Evolutionary conservation across 2,113 vertebrate species (phyloP).

Genomic region (Passer domesticus): DNA sequence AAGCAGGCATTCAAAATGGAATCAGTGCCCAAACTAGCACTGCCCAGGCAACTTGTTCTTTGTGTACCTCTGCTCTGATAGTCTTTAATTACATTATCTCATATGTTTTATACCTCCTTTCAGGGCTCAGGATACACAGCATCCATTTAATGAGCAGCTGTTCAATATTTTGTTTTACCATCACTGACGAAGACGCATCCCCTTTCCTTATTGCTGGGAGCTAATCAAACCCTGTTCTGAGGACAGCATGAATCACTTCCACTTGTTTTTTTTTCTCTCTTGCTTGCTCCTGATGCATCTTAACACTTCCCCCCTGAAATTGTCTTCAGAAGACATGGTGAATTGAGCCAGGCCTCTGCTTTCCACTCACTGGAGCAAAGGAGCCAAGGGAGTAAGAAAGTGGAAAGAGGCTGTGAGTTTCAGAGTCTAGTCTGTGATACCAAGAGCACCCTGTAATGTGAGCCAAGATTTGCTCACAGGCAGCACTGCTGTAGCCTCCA

Average conservation of each 20-base stretch:
- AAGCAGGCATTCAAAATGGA: background rate
- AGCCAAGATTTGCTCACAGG: background rate
- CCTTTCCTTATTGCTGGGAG: background rate
- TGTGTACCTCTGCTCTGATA: background rate
- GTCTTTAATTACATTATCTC: background rate
- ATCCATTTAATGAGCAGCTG: slow-evolving; percentile 22
- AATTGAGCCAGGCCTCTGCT: background rate
- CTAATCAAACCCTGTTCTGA: background rate
- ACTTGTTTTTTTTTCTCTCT: background rate
- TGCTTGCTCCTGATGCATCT: background rate
- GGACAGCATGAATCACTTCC: slow-evolving; percentile 13
- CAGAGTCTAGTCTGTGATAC: background rate
- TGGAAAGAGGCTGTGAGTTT: background rate
- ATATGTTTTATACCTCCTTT: background rate
- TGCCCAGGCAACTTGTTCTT: background rate
- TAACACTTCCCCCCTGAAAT: background rate
- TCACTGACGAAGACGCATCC: background rate
- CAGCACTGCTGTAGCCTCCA: background rate
- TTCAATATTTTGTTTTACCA: background rate
- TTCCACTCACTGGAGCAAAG: background rate
- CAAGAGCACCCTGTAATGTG: fast-evolving
- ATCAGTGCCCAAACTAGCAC: background rate
- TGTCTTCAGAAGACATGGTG: background rate
- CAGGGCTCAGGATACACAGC: background rate
- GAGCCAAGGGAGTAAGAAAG: too few relatives aligned